These are phyloP conservation scores for Sinella curviseta DNA, from an alignment of 1,140 invertebrate genomes.

Conservation along the genomic window DNA sequence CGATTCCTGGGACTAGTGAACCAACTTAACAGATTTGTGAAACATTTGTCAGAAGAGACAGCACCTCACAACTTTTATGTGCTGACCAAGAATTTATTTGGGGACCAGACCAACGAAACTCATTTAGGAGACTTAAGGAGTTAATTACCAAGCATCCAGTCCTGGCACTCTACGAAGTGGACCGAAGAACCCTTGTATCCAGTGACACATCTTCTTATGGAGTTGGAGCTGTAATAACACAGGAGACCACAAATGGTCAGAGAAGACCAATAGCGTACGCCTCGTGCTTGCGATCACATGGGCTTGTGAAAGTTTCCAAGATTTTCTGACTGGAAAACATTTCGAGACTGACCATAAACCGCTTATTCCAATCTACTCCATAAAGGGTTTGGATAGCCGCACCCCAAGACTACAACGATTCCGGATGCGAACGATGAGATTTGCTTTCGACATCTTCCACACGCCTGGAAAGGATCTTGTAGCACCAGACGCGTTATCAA, in stretches of 20 bases:
- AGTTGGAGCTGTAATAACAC: constrained; percentile 51
- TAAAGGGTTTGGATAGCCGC: too few relatives aligned
- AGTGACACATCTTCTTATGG: constrained; percentile 53
- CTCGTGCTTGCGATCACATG: constrained; percentile 54
- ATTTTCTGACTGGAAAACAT: neutral
- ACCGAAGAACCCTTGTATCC: constrained; percentile 48
- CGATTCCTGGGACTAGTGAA: constrained; percentile 55
- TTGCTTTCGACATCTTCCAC: too few relatives aligned
- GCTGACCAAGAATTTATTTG: too few relatives aligned
- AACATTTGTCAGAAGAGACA: constrained; percentile 49
- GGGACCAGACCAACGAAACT: constrained; percentile 44
- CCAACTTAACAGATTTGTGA: constrained; percentile 53
- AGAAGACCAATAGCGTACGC: constrained; percentile 52
- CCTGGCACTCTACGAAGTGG: constrained; percentile 50
- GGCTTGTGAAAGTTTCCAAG: constrained; percentile 34
- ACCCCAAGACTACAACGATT: too few relatives aligned
- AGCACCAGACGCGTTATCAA: too few relatives aligned
- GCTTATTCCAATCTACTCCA: neutral
- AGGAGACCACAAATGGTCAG: constrained; percentile 41
- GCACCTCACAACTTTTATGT: constrained; percentile 44
- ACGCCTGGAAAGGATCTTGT: too few relatives aligned
- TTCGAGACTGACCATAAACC: neutral
- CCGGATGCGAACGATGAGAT: too few relatives aligned
- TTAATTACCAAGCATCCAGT: constrained; percentile 49
- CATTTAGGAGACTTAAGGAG: constrained; percentile 50